A percentile compares a stretch with the other conserved stretches of the same genome.
Conservation (phyloP, 2,888 invertebrate species). For the Orthosia cruda region DNA sequence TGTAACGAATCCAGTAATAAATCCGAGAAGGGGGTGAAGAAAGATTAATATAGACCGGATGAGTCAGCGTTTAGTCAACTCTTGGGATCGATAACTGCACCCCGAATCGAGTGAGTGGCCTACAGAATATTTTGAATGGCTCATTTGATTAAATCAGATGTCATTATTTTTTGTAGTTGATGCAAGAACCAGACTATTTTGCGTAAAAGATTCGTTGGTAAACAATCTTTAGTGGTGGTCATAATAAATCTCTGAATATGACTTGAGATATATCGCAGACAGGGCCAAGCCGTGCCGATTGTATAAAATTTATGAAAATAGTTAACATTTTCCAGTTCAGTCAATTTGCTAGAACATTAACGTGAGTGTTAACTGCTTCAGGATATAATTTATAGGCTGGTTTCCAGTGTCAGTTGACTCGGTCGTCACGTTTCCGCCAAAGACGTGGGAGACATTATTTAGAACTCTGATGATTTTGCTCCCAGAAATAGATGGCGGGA, state of each 20-base stretch:
- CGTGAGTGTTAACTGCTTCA: constrained; percentile 48
- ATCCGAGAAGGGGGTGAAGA: constrained; percentile 76
- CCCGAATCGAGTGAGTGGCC: constrained; percentile 64
- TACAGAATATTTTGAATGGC: constrained; percentile 35
- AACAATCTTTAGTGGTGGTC: constrained; percentile 20
- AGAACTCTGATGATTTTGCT: constrained; percentile 40
- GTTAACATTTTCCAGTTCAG: constrained; percentile 22
- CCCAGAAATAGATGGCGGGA: constrained; percentile 54
- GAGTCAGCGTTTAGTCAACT: constrained; percentile 80
- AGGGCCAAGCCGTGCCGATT: constrained; percentile 8
- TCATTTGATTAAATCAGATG: no score
- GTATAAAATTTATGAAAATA: constrained; percentile 22
- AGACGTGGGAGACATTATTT: constrained; percentile 57
- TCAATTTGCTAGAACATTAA: constrained; percentile 46
- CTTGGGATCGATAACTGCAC: constrained; percentile 77
- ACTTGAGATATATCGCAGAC: constrained; percentile 21
- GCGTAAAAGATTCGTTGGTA: constrained; percentile 22
- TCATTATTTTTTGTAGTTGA: constrained; percentile 8
- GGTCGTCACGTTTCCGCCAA: constrained; percentile 44
- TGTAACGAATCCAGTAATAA: constrained; percentile 83
- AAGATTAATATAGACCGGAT: constrained; percentile 83
- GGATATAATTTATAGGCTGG: constrained; percentile 57
- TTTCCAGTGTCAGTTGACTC: constrained; percentile 49
- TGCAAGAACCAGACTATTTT: constrained; percentile 27
- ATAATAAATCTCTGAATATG: constrained; percentile 26